Evolutionary conservation across 2,113 vertebrate species (phyloP).

Genomic region (Poecilia latipinna): DNA sequence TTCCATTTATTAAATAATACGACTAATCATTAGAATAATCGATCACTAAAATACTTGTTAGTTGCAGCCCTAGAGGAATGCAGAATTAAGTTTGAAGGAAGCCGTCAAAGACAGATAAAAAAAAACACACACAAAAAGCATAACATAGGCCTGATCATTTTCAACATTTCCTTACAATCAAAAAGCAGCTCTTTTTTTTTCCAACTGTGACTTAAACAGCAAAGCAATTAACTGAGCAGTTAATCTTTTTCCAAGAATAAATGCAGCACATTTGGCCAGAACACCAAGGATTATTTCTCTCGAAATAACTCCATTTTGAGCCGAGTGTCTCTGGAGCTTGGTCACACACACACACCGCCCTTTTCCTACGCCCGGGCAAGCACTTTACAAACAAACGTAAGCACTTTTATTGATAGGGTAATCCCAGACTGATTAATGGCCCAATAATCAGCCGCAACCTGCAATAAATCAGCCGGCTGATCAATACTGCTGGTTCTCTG

Average conservation of each 20-base stretch:
- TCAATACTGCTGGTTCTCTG: constrained; percentile 87
- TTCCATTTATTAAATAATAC: too few relatives aligned
- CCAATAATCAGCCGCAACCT: constrained; percentile 82
- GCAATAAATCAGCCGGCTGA: constrained; percentile 79
- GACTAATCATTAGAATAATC: too few relatives aligned
- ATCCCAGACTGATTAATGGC: constrained; percentile 84
- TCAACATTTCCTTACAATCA: background rate
- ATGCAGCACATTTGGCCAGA: background rate
- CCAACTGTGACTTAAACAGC: background rate
- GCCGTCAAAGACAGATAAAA: background rate
- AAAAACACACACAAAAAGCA: background rate
- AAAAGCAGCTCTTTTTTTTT: background rate
- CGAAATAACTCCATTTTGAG: constrained; percentile 39
- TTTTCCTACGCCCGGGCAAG: constrained; percentile 50
- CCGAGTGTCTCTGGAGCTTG: constrained; percentile 29
- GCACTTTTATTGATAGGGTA: constrained; percentile 84
- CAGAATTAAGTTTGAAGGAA: background rate
- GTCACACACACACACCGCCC: constrained; percentile 24
- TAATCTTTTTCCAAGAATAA: background rate
- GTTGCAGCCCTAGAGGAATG: too few relatives aligned
- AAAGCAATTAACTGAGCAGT: background rate
- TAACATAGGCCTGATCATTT: background rate
- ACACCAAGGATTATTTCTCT: constrained; percentile 19
- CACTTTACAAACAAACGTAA: constrained; percentile 81
- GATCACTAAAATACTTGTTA: too few relatives aligned